Conservation (phyloP, 2,113 vertebrate species). For the Melanerpes aurifrons region DNA sequence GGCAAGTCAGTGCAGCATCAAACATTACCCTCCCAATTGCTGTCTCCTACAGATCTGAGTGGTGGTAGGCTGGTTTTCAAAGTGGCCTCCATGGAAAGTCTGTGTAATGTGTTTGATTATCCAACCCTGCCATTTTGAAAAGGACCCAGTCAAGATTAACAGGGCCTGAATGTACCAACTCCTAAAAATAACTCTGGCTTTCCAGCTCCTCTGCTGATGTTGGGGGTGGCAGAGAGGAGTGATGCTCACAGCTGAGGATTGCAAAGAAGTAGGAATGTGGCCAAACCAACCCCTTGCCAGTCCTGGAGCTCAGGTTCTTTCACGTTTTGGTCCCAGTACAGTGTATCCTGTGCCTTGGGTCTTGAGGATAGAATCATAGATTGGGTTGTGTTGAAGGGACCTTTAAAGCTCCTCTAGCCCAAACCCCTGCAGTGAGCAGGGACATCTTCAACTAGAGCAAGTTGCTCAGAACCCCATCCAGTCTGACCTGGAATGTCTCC, state of each 20-base stretch:
- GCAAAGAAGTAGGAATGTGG: neutral
- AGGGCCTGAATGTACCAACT: conserved; percentile 7
- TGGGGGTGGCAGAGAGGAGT: neutral
- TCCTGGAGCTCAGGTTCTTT: neutral
- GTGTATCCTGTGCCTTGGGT: neutral
- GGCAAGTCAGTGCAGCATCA: conserved; percentile 20
- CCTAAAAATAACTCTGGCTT: conserved; percentile 47
- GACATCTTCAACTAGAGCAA: too few relatives aligned
- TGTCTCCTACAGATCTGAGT: neutral
- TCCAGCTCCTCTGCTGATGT: neutral
- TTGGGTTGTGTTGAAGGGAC: too few relatives aligned
- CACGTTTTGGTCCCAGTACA: neutral
- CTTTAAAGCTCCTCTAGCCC: too few relatives aligned
- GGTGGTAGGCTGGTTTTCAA: neutral
- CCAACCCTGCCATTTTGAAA: conserved; percentile 40
- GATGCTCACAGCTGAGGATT: neutral
- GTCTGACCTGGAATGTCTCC: too few relatives aligned
- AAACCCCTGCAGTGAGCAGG: too few relatives aligned
- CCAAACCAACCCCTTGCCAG: neutral
- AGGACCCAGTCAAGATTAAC: conserved; percentile 36
- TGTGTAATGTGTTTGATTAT: neutral
- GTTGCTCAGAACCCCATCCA: too few relatives aligned
- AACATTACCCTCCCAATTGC: neutral
- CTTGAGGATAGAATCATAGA: neutral
- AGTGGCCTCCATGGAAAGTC: conserved; percentile 38